Evolutionary conservation across 2,888 invertebrate genomes (phyloP), one percentile per base, ranked within the genome.

Genomic region (Malthinus seriepunctatus): DNA sequence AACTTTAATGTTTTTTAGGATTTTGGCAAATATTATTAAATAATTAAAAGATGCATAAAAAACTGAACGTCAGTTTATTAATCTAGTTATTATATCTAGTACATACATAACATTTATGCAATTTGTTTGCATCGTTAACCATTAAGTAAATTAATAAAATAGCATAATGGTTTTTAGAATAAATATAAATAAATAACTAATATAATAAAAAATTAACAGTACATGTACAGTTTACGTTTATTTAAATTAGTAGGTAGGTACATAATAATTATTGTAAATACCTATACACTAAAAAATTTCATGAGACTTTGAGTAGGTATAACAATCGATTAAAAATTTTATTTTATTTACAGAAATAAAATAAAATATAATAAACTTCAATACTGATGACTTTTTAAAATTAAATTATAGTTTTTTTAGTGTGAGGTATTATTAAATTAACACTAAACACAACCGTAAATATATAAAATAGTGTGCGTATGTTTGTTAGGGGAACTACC

Each of bases 61-160:
- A 60, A 60, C 60, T 44, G 56, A 60, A 52, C 56, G 53, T 52
- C 51, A 45, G 39, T 60, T 55, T 59, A 71, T 66, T 66, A 64
- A 15, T 42, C 15, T 42, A 42, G 39, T 72, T 74, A 73, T 75
- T 75, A 75, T 73, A 69, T 74, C 76, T 75, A 76, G 76, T 76
- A 76, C 76, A 75, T 77, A 76, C 76, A 75, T 76, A 77, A 78
- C 78, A 77, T 77, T 76, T 77, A 77, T 77, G 73, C 74, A 74
- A 70, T 64, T 63, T 51, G 55, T 68, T 69, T 57, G 65, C 66
- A 70, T 68, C 56, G 61, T 55, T 53, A 66, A 65, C 69, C 69
- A 69, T 72, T 68, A 66, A 66, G 64, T 38, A 51, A 53, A 52
- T 68, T 65, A 42, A 23, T 42, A 15, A 42, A 9, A 42, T 42